Percentiles rank a stretch among this genome's conserved stretches.
phyloP scores from a whole-genome alignment of 1,140 invertebrate genomes.

The Sminthurides bifidus region DNA sequence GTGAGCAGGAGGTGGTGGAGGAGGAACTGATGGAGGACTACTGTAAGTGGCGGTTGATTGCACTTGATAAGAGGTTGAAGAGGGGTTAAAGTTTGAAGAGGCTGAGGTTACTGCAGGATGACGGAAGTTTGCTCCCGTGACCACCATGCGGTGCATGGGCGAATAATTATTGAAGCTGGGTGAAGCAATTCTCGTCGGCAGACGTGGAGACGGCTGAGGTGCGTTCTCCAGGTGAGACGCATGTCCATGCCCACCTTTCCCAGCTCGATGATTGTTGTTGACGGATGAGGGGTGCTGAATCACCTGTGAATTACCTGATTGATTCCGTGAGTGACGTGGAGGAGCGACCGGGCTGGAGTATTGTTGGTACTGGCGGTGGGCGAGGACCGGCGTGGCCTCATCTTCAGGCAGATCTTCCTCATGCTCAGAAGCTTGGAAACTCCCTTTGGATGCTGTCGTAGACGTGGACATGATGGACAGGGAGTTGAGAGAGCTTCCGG shows the following conservation, averaged over 20 bases:
- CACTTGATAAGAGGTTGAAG: constrained; percentile 1
- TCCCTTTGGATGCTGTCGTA: neutral
- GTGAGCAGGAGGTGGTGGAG: constrained; percentile 10
- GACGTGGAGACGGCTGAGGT: constrained; percentile 9
- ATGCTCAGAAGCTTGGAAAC: too few species aligned
- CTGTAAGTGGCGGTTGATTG: neutral
- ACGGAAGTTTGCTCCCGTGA: constrained; percentile 20
- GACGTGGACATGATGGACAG: constrained; percentile 3
- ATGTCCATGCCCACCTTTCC: neutral
- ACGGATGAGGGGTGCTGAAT: neutral
- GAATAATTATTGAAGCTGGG: constrained; percentile 32
- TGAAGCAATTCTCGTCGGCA: constrained; percentile 20
- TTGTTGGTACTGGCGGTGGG: constrained; percentile 1
- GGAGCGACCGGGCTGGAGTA: neutral
- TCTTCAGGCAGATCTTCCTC: neutral
- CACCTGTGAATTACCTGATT: too few species aligned
- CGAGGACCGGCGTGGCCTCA: too few species aligned
- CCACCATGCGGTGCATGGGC: constrained; percentile 31
- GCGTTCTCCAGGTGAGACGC: neutral
- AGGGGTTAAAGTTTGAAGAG: neutral
- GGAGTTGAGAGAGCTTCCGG: neutral
- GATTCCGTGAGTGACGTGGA: neutral
- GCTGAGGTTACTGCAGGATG: constrained; percentile 15
- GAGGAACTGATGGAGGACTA: neutral
- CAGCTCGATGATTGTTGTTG: neutral